Base-by-base conservation (phyloP, 2,888 invertebrate genomes). In the Bursaphelenchus okinawaensis region DNA sequence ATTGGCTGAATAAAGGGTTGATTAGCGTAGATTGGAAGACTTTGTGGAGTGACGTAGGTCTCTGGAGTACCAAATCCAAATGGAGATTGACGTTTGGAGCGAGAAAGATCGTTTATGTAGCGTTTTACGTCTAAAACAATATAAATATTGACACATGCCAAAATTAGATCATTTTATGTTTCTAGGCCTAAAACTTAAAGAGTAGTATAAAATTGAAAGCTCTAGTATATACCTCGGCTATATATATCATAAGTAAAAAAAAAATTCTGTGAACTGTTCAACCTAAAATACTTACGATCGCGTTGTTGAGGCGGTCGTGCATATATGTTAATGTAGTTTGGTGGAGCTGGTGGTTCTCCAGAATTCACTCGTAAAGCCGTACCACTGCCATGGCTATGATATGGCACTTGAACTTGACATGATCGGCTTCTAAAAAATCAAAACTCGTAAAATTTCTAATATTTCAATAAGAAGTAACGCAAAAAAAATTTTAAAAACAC, bases 341-440 rank as follows among this genome's bases (percentile, higher is more conserved):
- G 16, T 2, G 40, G 40, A 1, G 40, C 40, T 40, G 40, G 40
- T 40, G 40, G 40, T 40, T 40, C 40, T 40, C 40, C 40, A 12
- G 40, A 40, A 16, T 12, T 16, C 16, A 40, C 40, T 1, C 40
- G 16, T 4, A 40, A 40, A n/a, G 40, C 40, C 16, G 16, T 40
- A 40, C 40, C 40, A 16, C n/a, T 12, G n/a, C 6, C 40, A 40
- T 40, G 40, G 16, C 16, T 40, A n/a, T 40, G 40, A 50, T 55
- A 59, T 2, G 60, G 31, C 26, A 61, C 61, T 61, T 61, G 61
- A 1, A 66, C 56, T 60, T 68, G 57, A 40, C 66, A 66, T 20
- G 64, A 19, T 8, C 66, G 66, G 27, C 57, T 59, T 56, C 66
- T 57, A 19, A 16, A 23, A 23, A 22, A 2, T 57, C 26, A 26